A percentile compares a stretch with the other conserved stretches of the same genome.
Evolutionary conservation across 2,113 vertebrate species (phyloP).

Genomic region (Siniperca knerii): DNA sequence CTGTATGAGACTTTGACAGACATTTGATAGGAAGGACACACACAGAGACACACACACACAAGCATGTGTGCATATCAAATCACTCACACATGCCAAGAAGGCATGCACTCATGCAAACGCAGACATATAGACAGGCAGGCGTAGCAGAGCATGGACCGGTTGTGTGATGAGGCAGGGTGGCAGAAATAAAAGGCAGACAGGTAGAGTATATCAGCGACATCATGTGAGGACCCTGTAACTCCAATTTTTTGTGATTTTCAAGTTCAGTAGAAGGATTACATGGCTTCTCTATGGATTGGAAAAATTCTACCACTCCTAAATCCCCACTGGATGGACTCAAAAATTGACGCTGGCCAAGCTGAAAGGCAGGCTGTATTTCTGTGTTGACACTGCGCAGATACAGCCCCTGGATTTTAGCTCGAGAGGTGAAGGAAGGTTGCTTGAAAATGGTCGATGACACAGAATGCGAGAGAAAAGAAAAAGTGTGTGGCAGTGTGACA

Average conservation of each 20-base stretch:
- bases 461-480: background rate
- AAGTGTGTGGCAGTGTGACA: background rate
- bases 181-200: constrained; percentile 47
- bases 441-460: constrained; percentile 9
- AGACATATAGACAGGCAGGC: constrained; percentile 60
- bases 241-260: constrained; percentile 33
- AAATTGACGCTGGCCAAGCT: constrained; percentile 12
- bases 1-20: constrained; percentile 37
- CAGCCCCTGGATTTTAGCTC: constrained; percentile 20
- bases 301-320: constrained; percentile 29
- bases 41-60: constrained; percentile 5
- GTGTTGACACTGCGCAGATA: constrained; percentile 37
- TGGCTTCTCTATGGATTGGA: constrained; percentile 33
- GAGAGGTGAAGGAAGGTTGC: constrained; percentile 30
- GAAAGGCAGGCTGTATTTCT: constrained; percentile 21
- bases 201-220: constrained; percentile 38
- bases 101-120: constrained; percentile 22
- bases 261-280: constrained; percentile 49
- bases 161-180: constrained; percentile 56
- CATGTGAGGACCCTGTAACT: constrained; percentile 31
- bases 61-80: constrained; percentile 43
- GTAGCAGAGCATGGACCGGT: constrained; percentile 60
- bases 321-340: constrained; percentile 22
- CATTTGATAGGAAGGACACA: constrained; percentile 36
- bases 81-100: constrained; percentile 39